Conservation (phyloP, 1,140 invertebrate genomes). For the Adoxophyes honmai region DNA sequence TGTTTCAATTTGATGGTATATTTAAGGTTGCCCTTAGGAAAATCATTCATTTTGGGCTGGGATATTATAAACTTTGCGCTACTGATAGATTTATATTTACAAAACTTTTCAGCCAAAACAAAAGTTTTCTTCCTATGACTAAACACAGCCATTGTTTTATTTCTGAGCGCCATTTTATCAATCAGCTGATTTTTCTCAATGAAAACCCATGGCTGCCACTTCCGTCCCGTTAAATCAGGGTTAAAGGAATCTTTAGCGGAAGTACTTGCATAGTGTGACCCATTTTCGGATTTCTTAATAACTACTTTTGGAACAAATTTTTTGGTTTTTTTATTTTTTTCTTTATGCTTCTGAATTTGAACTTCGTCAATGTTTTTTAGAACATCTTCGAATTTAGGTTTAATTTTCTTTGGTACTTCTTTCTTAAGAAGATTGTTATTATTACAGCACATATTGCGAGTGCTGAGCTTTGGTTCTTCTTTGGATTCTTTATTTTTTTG, state of each 20-base stretch:
- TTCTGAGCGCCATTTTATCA: constrained; percentile 66
- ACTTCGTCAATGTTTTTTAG: constrained; percentile 73
- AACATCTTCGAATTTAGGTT: constrained; percentile 75
- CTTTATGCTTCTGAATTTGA: constrained; percentile 63
- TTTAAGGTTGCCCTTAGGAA: constrained; percentile 54
- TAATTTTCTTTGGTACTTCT: constrained; percentile 49
- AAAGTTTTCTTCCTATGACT: constrained; percentile 57
- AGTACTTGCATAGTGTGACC: constrained; percentile 70
- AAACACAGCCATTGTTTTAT: constrained; percentile 58
- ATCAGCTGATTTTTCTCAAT: constrained; percentile 67
- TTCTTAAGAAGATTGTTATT: constrained; percentile 23
- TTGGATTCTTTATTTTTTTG: constrained; percentile 63
- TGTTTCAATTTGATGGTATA: constrained; percentile 64
- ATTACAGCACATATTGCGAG: constrained; percentile 18
- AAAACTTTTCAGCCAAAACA: constrained; percentile 60
- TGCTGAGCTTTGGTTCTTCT: constrained; percentile 48
- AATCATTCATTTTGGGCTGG: constrained; percentile 41
- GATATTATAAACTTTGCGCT: constrained; percentile 64
- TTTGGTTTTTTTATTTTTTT: constrained; percentile 61
- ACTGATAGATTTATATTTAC: constrained; percentile 60
- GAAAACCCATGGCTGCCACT: constrained; percentile 75
- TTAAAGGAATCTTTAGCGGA: constrained; percentile 40
- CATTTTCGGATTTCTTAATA: constrained; percentile 70
- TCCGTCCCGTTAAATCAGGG: constrained; percentile 65
- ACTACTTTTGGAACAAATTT: constrained; percentile 68